Evolutionary conservation across 2,113 vertebrate species (phyloP).

Genomic region (Tetrax tetrax): DNA sequence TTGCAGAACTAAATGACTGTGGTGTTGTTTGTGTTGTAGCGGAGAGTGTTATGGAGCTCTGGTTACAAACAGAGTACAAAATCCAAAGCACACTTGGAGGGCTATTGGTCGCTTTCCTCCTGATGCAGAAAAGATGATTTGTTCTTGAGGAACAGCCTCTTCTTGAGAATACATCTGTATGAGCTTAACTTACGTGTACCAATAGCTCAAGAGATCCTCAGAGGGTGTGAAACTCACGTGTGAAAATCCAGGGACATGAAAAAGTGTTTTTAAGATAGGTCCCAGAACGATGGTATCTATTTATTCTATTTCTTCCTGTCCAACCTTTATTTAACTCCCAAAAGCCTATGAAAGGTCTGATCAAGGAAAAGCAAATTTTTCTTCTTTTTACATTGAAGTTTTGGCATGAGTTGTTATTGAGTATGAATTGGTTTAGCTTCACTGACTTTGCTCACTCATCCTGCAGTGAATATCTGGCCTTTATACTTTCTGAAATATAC

Average conservation of each 20-base stretch:
- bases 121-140: constrained; percentile 38
- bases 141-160: background rate
- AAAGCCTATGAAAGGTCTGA: background rate
- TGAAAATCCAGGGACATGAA: background rate
- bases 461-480: background rate
- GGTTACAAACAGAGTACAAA: constrained; percentile 73
- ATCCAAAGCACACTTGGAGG: constrained; percentile 75
- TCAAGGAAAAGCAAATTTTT: background rate
- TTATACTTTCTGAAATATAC: background rate
- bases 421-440: background rate
- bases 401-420: background rate
- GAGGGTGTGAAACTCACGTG: background rate
- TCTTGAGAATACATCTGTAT: background rate
- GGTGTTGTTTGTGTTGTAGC: constrained; percentile 86
- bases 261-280: background rate
- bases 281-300: background rate
- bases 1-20: constrained; percentile 85
- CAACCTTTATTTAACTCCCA: background rate
- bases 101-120: constrained; percentile 52
- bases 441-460: background rate
- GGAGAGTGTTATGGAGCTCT: constrained; percentile 78
- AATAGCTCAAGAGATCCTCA: background rate
- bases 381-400: background rate
- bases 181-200: background rate
- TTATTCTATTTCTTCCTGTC: background rate